These are phyloP conservation scores for Stichopus chloronotus DNA, from an alignment of 35 echinoderm and acorn worm genomes.

Conservation along the genomic window DNA sequence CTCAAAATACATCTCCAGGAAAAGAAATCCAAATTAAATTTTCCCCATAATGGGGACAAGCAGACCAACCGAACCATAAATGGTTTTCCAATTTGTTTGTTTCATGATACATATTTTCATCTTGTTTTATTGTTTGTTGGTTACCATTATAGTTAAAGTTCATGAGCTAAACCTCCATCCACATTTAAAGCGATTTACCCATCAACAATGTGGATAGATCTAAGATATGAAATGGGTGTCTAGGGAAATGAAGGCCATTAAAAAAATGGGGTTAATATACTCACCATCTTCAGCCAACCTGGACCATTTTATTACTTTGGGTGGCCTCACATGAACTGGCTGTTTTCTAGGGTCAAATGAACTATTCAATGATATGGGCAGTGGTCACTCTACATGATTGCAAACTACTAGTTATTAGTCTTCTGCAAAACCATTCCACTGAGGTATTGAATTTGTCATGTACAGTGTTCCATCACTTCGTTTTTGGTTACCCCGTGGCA, in stretches of 20 bases:
- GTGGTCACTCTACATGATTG: too few species aligned
- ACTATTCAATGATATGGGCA: background rate
- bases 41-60: too few species aligned
- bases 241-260: conserved; percentile 29
- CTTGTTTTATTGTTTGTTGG: background rate
- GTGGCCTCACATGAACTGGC: background rate
- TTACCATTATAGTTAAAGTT: background rate
- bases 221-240: background rate
- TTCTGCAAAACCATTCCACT: too few species aligned
- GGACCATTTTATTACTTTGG: background rate
- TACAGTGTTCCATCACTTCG: too few species aligned
- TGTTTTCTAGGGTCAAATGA: background rate
- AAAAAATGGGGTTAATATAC: conserved; percentile 35
- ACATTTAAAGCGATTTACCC: background rate
- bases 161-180: background rate
- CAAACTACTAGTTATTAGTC: too few species aligned
- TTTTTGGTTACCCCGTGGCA: too few species aligned
- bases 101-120: background rate
- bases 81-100: background rate
- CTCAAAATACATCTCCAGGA: background rate
- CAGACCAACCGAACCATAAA: background rate
- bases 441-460: too few species aligned
- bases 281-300: background rate
- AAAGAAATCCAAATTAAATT: too few species aligned
- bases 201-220: conserved; percentile 18